Conservation (phyloP, 2,113 vertebrate genomes). For the Pluvialis apricaria region DNA sequence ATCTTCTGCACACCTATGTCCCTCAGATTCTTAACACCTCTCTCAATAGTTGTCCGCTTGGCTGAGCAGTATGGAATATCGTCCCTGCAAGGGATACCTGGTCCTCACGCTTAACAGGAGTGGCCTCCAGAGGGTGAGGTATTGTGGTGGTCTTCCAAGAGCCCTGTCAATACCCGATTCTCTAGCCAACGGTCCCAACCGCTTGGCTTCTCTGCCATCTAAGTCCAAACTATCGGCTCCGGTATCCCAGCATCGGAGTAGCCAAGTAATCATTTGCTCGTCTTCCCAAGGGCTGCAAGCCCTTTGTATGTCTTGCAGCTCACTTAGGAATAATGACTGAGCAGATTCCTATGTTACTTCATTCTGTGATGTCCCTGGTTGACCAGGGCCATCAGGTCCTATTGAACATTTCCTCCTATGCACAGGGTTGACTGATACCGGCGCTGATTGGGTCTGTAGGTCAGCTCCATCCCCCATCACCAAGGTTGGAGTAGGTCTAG, state of each 20-base stretch:
- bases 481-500: too few relatives aligned
- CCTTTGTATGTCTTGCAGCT: not conserved
- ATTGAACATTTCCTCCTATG: not conserved
- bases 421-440: not conserved
- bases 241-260: not conserved
- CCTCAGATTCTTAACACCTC: not conserved
- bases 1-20: not conserved
- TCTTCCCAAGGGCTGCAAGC: not conserved
- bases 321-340: not conserved
- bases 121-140: not conserved
- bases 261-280: not conserved
- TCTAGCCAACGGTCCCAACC: not conserved
- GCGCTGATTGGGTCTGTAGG: too few relatives aligned
- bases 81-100: not conserved
- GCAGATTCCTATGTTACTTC: not conserved
- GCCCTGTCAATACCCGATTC: not conserved
- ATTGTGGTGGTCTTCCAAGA: not conserved
- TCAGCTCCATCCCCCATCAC: too few relatives aligned
- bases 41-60: not conserved
- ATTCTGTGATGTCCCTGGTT: not conserved
- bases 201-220: not conserved
- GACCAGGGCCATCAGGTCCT: not conserved
- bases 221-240: not conserved
- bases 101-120: not conserved
- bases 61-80: not conserved